phyloP scores from a whole-genome alignment of 2,797 vertebrate genomes.

The Vireo griseus region DNA sequence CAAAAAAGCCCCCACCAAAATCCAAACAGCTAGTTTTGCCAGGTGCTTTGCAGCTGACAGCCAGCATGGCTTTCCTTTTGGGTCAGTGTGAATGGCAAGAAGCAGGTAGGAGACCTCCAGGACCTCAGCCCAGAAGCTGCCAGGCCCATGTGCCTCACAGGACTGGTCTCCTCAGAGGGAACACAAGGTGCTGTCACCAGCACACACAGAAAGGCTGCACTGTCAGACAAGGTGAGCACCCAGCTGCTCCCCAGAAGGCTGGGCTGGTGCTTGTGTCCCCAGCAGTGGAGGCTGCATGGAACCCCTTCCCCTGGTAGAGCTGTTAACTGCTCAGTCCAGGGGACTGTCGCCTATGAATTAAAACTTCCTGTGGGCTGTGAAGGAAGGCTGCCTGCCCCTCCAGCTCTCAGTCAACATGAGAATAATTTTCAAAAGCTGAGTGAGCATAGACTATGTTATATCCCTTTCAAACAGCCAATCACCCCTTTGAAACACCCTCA shows the following conservation, averaged over 20 bases:
- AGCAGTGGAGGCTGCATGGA: background rate
- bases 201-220: background rate
- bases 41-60: background rate
- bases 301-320: background rate
- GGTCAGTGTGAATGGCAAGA: background rate
- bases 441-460: background rate
- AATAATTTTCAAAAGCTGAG: background rate
- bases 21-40: background rate
- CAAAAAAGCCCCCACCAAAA: background rate
- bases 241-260: background rate
- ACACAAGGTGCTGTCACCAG: background rate
- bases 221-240: background rate
- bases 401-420: background rate
- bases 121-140: background rate
- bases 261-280: background rate
- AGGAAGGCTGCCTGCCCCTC: background rate
- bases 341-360: background rate
- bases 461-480: background rate
- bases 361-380: background rate
- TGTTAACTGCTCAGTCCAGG: background rate
- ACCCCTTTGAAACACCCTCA: background rate
- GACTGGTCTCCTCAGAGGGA: background rate
- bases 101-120: background rate
- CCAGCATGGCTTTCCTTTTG: background rate
- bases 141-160: fast-evolving